Evolutionary conservation across 2,888 invertebrate species (phyloP), one percentile per base, ranked within the genome.

Genomic region (Idaea straminata): DNA sequence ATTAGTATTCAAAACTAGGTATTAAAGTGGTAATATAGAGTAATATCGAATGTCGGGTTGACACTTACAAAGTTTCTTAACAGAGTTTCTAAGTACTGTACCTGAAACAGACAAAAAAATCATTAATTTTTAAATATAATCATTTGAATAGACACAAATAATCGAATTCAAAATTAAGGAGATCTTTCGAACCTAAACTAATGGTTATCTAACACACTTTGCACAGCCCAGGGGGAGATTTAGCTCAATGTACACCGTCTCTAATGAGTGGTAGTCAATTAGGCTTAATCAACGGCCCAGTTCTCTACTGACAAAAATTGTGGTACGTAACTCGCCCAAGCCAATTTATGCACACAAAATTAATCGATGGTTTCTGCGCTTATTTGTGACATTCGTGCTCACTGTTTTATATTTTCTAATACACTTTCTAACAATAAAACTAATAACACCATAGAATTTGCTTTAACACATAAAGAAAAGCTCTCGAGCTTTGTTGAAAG

Each of bases 101-200:
- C 89, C 89, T 89, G 89, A 61, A 82, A 87, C 68, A 64, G 80
- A 72, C 77, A 78, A 61, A 74, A 64, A 64, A 7, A 47, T 4
- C 72, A 66, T 72, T 69, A 67, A 57, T 15, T 65, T 61, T 65
- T 68, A 62, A 64, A 68, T 67, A 67, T 36, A 7, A 36, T 10
- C 5, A 36, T 36, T 7, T 3, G 25, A 25, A 25, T 25, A 25
- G 25, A 25, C 3, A 25, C 25, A 25, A 25, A 25, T 25, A 25
- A 25, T 3, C 25, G 25, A 25, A 25, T 25, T 25, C 25, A 25
- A 25, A 25, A 25, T 25, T 1, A 25, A 25, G 25, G 25, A 25
- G 25, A 25, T 25, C 3, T 2, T 25, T 25, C 3, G 25, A 25
- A 25, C 25, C 3, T 25, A 25, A 25, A 25, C 25, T 25, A 25